A percentile compares a stretch with the other conserved stretches of the same genome.
phyloP scores from a whole-genome alignment of 2,797 vertebrate species.

The Falco novaeseelandiae region DNA sequence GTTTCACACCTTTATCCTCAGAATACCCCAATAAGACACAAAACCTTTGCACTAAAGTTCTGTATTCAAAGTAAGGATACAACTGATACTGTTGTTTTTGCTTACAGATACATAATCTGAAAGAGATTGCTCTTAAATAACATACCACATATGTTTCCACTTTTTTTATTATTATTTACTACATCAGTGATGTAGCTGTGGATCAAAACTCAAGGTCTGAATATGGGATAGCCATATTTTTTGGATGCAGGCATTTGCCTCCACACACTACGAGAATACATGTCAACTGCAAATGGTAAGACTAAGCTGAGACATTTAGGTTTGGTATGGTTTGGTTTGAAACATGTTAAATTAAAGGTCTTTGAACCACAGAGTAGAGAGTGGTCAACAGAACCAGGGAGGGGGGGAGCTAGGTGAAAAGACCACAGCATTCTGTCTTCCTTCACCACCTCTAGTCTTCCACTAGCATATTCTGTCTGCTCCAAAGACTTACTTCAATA shows the following conservation, averaged over 20 bases:
- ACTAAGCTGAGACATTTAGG: neutral
- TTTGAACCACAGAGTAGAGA: neutral
- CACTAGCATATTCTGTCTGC: neutral
- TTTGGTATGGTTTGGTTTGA: neutral
- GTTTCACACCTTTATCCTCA: neutral
- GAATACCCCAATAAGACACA: neutral
- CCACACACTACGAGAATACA: neutral
- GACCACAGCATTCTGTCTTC: neutral
- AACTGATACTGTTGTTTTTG: neutral
- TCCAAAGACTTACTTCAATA: neutral
- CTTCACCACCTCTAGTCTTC: neutral
- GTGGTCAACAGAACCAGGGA: rapidly evolving
- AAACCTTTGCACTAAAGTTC: neutral
- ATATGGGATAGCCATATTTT: neutral
- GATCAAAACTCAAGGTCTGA: neutral
- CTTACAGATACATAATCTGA: neutral
- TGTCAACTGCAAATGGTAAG: neutral
- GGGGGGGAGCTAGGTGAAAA: neutral
- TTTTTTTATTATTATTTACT: neutral
- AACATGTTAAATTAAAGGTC: neutral
- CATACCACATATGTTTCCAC: rapidly evolving
- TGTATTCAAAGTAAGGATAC: neutral
- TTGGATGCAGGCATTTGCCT: neutral
- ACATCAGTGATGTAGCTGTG: neutral
- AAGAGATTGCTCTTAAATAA: neutral